These are phyloP conservation scores for human (Homo sapiens) DNA, from an alignment of 2,113 vertebrate species.

Conservation along the genomic window GRCh38 chr4:176534501-176535000, in stretches of 20 bases:
- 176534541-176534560: neutral
- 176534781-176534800: neutral
- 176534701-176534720: neutral
- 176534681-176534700: neutral
- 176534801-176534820: neutral
- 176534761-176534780: neutral
- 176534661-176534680: neutral
- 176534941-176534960: neutral
- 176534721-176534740: neutral
- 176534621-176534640: neutral
- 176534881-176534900: neutral
- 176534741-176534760: accelerated
- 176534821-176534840: too few relatives aligned
- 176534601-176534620: neutral
- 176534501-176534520: neutral
- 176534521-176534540: neutral
- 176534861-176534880: neutral
- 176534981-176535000: neutral
- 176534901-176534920: neutral
- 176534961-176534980: neutral
- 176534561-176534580: neutral
- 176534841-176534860: neutral
- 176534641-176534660: neutral
- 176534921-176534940: neutral
- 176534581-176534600: neutral